Conservation (phyloP, 2,797 vertebrate species). For the Siniperca undulata region DNA sequence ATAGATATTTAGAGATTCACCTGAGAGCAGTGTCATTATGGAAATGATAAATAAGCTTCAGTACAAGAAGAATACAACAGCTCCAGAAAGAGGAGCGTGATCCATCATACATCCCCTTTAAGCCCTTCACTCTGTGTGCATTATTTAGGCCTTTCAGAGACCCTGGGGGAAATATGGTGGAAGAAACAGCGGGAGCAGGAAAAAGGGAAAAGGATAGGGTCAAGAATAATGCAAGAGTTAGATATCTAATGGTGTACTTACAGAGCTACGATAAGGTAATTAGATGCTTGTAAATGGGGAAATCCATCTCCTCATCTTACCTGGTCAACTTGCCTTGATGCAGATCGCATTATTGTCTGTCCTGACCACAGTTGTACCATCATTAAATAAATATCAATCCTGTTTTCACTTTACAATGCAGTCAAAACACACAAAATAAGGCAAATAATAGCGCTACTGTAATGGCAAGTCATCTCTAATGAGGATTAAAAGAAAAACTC, state of each 20-base stretch:
- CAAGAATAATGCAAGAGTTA: conserved; percentile 64
- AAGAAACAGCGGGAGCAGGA: conserved; percentile 54
- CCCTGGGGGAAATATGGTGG: conserved; percentile 75
- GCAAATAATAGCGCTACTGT: conserved; percentile 2
- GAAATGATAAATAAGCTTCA: conserved; percentile 76
- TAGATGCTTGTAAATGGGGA: conserved; percentile 74
- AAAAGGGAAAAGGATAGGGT: conserved; percentile 45
- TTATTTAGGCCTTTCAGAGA: conserved; percentile 81
- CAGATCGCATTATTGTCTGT: conserved; percentile 60
- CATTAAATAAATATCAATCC: conserved; percentile 75
- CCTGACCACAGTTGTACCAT: conserved; percentile 52
- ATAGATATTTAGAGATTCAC: conserved; percentile 77
- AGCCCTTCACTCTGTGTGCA: conserved; percentile 74
- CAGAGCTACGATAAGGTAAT: conserved; percentile 65
- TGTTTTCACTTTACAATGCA: conserved; percentile 55
- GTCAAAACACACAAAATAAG: conserved; percentile 44
- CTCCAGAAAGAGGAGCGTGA: conserved; percentile 66
- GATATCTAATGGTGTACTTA: conserved; percentile 59
- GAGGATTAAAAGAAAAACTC: conserved; percentile 14
- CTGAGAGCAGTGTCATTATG: conserved; percentile 72
- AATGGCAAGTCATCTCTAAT: neutral
- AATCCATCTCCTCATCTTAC: conserved; percentile 73
- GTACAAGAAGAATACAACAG: conserved; percentile 59
- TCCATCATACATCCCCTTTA: conserved; percentile 77
- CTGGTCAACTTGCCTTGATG: conserved; percentile 49